Evolutionary conservation across 2,113 vertebrate genomes (phyloP).

Genomic region (Oxygymnocypris stewartii): DNA sequence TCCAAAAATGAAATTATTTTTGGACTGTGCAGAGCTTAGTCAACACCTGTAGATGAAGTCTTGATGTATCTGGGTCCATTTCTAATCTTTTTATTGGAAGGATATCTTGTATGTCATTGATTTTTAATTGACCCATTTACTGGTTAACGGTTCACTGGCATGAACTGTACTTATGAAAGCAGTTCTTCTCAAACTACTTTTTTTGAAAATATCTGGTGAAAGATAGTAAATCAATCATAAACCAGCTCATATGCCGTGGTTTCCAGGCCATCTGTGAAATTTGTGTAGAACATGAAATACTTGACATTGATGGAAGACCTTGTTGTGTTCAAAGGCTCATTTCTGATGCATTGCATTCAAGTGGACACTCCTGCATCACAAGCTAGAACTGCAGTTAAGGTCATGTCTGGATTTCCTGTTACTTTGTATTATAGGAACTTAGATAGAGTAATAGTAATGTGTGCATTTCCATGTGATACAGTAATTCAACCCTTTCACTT

Average conservation of each 20-base stretch:
- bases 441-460: too few relatives aligned
- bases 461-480: too few relatives aligned
- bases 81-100: neutral
- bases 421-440: neutral
- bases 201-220: neutral
- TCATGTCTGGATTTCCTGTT: neutral
- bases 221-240: constrained; percentile 1
- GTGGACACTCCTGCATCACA: neutral
- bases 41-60: neutral
- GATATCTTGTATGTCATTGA: neutral
- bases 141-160: neutral
- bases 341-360: constrained; percentile 18
- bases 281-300: constrained; percentile 15
- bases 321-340: constrained; percentile 24
- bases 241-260: neutral
- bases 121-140: constrained; percentile 33
- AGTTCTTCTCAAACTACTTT: neutral
- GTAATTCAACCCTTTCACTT: neutral
- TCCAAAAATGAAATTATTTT: constrained; percentile 32
- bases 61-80: neutral
- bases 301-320: constrained; percentile 15
- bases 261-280: neutral
- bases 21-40: constrained; percentile 34
- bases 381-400: neutral
- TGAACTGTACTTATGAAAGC: neutral